Evolutionary conservation across 2,797 vertebrate species (phyloP), one percentile per base, ranked within the genome.

Genomic region (Cossypha polioptera): DNA sequence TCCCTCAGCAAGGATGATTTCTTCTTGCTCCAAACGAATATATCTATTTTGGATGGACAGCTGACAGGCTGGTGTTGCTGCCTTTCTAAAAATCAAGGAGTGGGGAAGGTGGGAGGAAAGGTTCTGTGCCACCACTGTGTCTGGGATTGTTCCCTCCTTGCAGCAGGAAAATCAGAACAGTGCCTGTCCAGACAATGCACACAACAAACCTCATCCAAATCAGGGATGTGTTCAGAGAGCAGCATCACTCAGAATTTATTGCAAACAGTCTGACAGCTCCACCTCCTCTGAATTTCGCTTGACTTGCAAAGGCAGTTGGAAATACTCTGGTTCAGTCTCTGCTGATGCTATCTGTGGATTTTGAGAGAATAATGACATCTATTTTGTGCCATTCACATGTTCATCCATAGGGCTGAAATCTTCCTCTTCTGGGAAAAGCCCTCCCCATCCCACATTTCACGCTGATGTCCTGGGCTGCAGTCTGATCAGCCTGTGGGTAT

Each of bases 331-430:
- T 62, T 79, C 63, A 11, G 36, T 63, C 53, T 42, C 76, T 83
- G 0, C 45, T 29, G 43, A 47, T 43, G 7, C 15, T 69, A 21
- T 59, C 82, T 63, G 67, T 54, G 63, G 53, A 47, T 21, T 77
- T 51, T 69, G 51, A 73, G 77, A 75, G 59, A 40, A 20, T 54
- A 58, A 89, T 51, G 61, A 57, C 2, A 5, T 65, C 89, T 84
- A 6, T 53, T 91, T 85, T 79, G 48, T 92, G 72, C 81, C 72
- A 5, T 83, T 91, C 72, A 51, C 25, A 7, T 58, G 33, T 15
- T 86, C 72, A 86, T 59, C 48, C 79, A 43, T 43, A 43, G 57
- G 68, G 68, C 43, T 92, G 75, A 59, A 89, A 67, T 87, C 28
- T 81, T 25, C 66, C 40, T 50, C 35, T 68, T 72, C 59, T 67